These are phyloP conservation scores for Poecilia gillii DNA, from an alignment of 2,797 vertebrate genomes.

Conservation along the genomic window DNA sequence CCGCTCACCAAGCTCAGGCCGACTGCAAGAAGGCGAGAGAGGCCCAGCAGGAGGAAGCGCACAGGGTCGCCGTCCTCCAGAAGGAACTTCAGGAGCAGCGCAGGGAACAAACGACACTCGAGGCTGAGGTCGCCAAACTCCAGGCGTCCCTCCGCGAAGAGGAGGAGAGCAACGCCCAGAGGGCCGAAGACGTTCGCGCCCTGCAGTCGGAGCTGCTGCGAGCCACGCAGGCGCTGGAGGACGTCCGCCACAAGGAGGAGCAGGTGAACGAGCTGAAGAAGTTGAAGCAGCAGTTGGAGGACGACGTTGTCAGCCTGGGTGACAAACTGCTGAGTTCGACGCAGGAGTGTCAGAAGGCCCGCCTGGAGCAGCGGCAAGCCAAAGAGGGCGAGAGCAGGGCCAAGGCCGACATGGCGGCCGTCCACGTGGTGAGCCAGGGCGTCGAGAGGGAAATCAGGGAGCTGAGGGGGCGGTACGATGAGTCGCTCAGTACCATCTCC, in stretches of 20 bases:
- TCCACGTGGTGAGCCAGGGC: constrained; percentile 81
- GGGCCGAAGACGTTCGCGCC: constrained; percentile 78
- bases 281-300: constrained; percentile 84
- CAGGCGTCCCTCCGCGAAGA: constrained; percentile 79
- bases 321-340: constrained; percentile 75
- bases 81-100: constrained; percentile 77
- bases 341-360: constrained; percentile 80
- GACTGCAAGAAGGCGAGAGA: constrained; percentile 80
- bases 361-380: constrained; percentile 76
- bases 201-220: constrained; percentile 85
- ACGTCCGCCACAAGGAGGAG: constrained; percentile 79
- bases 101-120: constrained; percentile 66
- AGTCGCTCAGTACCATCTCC: constrained; percentile 86
- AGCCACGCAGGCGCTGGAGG: constrained; percentile 80
- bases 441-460: constrained; percentile 92
- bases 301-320: constrained; percentile 78
- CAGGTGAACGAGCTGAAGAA: constrained; percentile 80
- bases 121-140: constrained; percentile 67
- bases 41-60: constrained; percentile 71
- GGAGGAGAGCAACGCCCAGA: constrained; percentile 80
- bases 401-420: constrained; percentile 79
- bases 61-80: constrained; percentile 74
- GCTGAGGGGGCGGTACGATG: constrained; percentile 89
- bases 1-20: constrained; percentile 76
- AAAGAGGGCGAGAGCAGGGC: constrained; percentile 79